These are phyloP conservation scores for Tenthredo mesomela DNA, from an alignment of 2,888 invertebrate species.

Conservation along the genomic window DNA sequence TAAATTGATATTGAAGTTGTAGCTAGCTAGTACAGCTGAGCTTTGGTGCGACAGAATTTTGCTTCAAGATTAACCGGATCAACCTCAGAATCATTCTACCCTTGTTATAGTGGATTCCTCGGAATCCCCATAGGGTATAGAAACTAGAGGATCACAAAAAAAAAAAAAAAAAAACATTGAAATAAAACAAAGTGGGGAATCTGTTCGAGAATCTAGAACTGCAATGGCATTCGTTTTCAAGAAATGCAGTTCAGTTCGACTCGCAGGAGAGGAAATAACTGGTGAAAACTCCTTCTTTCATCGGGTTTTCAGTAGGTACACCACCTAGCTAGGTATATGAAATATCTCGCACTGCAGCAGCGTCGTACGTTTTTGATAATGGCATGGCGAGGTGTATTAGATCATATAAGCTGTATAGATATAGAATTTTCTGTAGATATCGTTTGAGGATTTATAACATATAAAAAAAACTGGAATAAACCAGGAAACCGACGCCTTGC, in stretches of 20 bases:
- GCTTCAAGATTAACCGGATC: neutral
- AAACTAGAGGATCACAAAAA: neutral
- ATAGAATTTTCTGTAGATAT: conserved; percentile 53
- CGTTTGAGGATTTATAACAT: conserved; percentile 35
- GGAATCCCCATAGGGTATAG: neutral
- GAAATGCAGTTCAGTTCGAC: conserved; percentile 29
- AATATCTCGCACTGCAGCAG: conserved; percentile 29
- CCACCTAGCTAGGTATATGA: neutral
- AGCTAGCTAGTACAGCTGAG: neutral
- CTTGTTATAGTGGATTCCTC: neutral
- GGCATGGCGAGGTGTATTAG: conserved; percentile 24
- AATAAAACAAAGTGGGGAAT: neutral
- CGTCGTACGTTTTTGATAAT: conserved; percentile 21
- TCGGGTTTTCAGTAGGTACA: neutral
- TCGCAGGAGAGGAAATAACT: neutral
- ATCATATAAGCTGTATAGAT: conserved; percentile 35
- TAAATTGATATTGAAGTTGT: neutral
- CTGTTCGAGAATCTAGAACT: neutral
- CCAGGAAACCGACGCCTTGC: neutral
- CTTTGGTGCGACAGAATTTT: neutral
- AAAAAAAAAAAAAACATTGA: neutral
- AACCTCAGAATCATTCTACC: neutral
- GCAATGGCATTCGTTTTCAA: conserved; percentile 5
- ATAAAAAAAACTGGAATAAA: neutral
- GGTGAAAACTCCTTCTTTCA: neutral